Conservation (phyloP, 2,888 invertebrate species). For the Sminthurinus aureus region DNA sequence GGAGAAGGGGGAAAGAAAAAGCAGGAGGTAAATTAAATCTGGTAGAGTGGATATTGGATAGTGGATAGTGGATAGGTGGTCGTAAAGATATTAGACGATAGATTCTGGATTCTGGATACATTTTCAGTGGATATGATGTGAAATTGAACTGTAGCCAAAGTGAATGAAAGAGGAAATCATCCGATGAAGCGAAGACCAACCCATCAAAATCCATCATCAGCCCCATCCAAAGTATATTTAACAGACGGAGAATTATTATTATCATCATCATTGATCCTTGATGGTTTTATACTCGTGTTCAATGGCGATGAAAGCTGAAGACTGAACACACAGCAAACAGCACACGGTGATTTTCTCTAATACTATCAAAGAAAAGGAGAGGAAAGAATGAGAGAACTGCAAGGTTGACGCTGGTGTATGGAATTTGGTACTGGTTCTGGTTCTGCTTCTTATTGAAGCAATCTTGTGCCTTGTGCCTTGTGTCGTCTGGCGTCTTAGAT, state of each 20-base stretch:
- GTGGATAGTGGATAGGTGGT: no score
- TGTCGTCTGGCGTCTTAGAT: no score
- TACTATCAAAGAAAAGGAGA: no score
- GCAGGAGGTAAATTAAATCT: neutral
- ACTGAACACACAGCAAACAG: no score
- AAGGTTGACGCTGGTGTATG: no score
- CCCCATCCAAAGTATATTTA: neutral
- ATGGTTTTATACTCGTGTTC: neutral
- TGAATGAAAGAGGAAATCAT: constrained; percentile 11
- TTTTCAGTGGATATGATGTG: constrained; percentile 7
- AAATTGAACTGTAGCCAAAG: constrained; percentile 26
- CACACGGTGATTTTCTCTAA: no score
- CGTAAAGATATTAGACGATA: no score
- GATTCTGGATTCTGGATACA: neutral
- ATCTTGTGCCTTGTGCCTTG: no score
- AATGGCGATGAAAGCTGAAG: no score
- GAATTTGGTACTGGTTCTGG: no score
- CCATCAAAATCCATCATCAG: constrained; percentile 32
- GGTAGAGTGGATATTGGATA: neutral
- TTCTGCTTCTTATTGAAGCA: no score
- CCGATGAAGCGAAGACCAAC: neutral
- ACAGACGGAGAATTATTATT: neutral
- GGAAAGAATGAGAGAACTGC: no score
- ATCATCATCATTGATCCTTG: neutral
- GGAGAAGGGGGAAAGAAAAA: neutral